These are phyloP conservation scores for Pegoplata infirma DNA, from an alignment of 2,888 invertebrate species.

Conservation along the genomic window DNA sequence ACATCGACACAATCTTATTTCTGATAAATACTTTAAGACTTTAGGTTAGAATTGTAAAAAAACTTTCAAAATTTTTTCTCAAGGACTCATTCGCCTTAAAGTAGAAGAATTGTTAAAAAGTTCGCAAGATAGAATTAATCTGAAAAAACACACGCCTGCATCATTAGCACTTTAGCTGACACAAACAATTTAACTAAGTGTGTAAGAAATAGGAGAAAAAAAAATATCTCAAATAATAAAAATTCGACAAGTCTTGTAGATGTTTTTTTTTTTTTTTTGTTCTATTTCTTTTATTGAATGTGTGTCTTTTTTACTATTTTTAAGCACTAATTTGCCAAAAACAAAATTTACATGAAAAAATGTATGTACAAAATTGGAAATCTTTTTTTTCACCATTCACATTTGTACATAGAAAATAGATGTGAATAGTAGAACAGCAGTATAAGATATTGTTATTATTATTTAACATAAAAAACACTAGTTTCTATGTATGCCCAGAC, in stretches of 20 bases:
- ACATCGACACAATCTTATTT: too few relatives aligned
- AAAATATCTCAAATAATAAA: not conserved
- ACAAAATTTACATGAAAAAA: conserved; percentile 26
- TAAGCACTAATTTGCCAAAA: conserved; percentile 34
- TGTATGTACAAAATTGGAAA: not conserved
- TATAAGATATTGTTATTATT: not conserved
- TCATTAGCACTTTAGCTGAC: conserved; percentile 60
- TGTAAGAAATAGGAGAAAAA: not conserved
- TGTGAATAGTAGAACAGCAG: not conserved
- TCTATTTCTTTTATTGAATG: conserved; percentile 4
- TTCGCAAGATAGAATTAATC: conserved; percentile 15
- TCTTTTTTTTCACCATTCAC: too few relatives aligned
- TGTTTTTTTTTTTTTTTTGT: conserved; percentile 7
- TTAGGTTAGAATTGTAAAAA: too few relatives aligned
- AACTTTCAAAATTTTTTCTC: too few relatives aligned
- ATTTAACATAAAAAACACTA: too few relatives aligned
- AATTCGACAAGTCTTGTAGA: not conserved
- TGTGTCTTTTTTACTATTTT: conserved; percentile 22
- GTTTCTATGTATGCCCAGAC: too few relatives aligned
- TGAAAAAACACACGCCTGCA: conserved; percentile 50
- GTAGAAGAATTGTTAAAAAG: not conserved
- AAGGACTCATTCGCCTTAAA: too few relatives aligned
- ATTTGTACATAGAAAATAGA: not conserved
- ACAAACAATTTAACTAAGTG: conserved; percentile 42
- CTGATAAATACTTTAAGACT: too few relatives aligned